Percentiles rank a stretch among this genome's conserved stretches.
Conservation (phyloP, 2,888 invertebrate genomes). For the Drosophila stalkeri region DNA sequence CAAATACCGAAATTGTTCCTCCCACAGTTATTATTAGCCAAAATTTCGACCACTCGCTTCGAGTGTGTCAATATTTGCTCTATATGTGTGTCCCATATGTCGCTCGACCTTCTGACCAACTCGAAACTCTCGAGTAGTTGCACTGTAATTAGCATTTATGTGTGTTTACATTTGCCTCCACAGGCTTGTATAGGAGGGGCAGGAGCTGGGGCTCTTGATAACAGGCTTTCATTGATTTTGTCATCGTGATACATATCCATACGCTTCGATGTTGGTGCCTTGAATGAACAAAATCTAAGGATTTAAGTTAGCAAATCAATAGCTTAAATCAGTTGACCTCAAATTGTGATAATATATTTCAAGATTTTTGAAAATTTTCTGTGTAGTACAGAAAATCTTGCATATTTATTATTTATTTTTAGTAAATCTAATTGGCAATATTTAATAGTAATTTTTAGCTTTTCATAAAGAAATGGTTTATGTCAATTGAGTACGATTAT, state of each 20-base stretch:
- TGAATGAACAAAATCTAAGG: not conserved
- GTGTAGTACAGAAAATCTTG: too few species aligned
- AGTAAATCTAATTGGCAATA: too few species aligned
- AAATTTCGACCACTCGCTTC: conserved; percentile 40
- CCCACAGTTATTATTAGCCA: conserved; percentile 61
- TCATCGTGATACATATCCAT: conserved; percentile 1
- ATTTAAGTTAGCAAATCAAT: conserved; percentile 36
- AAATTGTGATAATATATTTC: too few species aligned
- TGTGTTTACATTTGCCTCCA: conserved; percentile 56
- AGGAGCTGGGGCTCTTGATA: not conserved
- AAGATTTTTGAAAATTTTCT: too few species aligned
- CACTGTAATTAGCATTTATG: conserved; percentile 76
- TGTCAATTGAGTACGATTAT: too few species aligned
- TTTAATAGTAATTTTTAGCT: too few species aligned
- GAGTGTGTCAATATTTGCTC: conserved; percentile 72
- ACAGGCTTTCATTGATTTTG: conserved; percentile 7
- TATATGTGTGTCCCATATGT: conserved; percentile 67
- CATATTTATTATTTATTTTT: too few species aligned
- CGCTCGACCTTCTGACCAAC: conserved; percentile 41
- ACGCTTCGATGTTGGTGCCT: conserved; percentile 1
- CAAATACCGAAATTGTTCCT: conserved; percentile 11
- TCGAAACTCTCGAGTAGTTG: conserved; percentile 38
- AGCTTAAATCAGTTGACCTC: not conserved
- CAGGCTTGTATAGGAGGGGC: not conserved
- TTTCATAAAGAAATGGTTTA: too few species aligned